phyloP scores from a whole-genome alignment of 2,888 invertebrate species.

The Autographa gamma region DNA sequence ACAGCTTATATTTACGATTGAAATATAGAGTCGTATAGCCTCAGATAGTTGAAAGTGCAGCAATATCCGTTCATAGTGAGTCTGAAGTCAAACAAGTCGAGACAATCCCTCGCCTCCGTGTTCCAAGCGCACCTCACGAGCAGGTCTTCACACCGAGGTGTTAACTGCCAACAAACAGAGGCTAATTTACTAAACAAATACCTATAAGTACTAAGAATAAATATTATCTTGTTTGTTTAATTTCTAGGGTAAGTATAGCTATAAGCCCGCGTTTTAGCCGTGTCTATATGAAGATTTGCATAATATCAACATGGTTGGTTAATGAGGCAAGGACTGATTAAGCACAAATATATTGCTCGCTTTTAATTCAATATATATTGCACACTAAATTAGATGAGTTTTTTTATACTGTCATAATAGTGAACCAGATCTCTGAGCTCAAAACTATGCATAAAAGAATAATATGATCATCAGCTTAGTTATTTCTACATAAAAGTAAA shows the following conservation, averaged over 20 bases:
- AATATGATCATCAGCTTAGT: neutral
- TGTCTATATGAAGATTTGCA: neutral
- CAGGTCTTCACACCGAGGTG: conserved; percentile 84
- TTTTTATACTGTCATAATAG: too few relatives aligned
- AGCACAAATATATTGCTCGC: neutral
- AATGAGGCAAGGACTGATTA: neutral
- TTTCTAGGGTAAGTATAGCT: neutral
- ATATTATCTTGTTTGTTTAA: neutral
- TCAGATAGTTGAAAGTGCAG: conserved; percentile 89
- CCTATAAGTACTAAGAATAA: neutral
- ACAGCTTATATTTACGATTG: conserved; percentile 78
- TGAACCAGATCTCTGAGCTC: too few relatives aligned
- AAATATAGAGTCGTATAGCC: conserved; percentile 77
- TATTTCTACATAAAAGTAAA: neutral
- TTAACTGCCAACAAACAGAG: conserved; percentile 71
- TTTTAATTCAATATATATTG: too few relatives aligned
- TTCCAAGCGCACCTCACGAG: conserved; percentile 87
- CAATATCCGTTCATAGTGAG: conserved; percentile 89
- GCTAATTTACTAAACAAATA: conserved; percentile 7
- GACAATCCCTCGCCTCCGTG: conserved; percentile 77
- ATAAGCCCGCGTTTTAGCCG: neutral
- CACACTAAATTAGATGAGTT: too few relatives aligned
- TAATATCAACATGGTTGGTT: neutral
- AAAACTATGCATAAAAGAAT: too few relatives aligned
- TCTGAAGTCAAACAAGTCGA: conserved; percentile 86